Percentiles rank a stretch among this genome's conserved stretches.
Conservation (phyloP, 2,888 invertebrate species). For the Diplolepis rosae region DNA sequence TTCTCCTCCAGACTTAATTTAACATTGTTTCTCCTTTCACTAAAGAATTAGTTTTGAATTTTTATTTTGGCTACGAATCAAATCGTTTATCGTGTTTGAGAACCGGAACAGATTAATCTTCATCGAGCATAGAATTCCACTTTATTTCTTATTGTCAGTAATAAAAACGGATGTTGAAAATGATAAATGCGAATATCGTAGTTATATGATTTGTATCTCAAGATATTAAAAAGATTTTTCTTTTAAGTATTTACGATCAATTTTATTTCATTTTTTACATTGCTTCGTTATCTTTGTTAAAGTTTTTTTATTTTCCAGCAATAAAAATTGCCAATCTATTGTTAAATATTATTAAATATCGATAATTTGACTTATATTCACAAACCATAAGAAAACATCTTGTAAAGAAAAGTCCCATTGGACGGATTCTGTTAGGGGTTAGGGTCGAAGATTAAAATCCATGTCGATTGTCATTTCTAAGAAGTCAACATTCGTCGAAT, state of each 20-base stretch:
- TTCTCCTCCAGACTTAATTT: background rate
- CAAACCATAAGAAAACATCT: background rate
- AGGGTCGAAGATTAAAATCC: conserved; percentile 22
- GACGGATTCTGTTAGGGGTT: background rate
- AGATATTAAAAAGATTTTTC: background rate
- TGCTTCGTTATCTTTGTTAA: background rate
- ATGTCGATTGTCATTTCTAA: conserved; percentile 13
- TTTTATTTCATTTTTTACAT: background rate
- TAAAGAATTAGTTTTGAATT: conserved; percentile 11
- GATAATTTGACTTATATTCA: no score
- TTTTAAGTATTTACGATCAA: background rate
- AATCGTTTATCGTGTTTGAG: conserved; percentile 25
- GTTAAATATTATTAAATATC: background rate
- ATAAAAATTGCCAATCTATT: no score
- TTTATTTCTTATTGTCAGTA: conserved; percentile 3
- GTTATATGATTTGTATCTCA: background rate
- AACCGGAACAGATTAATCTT: conserved; percentile 29
- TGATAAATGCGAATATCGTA: background rate
- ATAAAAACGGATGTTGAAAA: background rate
- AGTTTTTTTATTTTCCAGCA: no score
- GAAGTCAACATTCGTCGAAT: background rate
- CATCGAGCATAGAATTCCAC: conserved; percentile 12
- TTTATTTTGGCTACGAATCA: conserved; percentile 29
- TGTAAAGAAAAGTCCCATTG: background rate
- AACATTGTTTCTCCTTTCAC: conserved; percentile 13